A percentile compares a stretch with the other conserved stretches of the same genome.
Evolutionary conservation across 2,888 invertebrate species (phyloP).

Genomic region (Digitonthophagus gazella): DNA sequence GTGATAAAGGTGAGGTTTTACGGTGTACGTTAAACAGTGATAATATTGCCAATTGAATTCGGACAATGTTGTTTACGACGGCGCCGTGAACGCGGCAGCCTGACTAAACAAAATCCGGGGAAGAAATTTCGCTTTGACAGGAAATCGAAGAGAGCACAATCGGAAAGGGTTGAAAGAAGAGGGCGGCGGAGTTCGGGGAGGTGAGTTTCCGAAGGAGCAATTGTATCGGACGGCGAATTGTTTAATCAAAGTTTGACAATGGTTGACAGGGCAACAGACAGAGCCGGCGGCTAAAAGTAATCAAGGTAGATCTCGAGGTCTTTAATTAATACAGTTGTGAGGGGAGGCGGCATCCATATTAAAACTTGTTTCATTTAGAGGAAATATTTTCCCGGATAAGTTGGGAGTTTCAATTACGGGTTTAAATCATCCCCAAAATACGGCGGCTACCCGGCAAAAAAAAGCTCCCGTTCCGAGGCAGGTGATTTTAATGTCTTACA

Average conservation of each 20-base stretch:
- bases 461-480: background rate
- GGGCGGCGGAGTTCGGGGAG: no score
- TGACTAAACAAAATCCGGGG: background rate
- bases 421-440: background rate
- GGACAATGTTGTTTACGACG: background rate
- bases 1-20: background rate
- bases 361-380: constrained; percentile 8
- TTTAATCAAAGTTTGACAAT: background rate
- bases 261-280: background rate
- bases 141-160: background rate
- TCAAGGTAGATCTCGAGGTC: background rate
- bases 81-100: background rate
- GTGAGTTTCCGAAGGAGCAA: background rate
- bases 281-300: background rate
- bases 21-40: background rate
- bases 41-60: background rate
- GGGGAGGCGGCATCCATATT: background rate
- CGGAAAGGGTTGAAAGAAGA: background rate
- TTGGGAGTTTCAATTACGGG: background rate
- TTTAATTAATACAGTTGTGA: background rate
- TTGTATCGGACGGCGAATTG: background rate
- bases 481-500: background rate
- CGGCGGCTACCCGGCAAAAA: background rate
- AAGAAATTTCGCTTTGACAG: background rate
- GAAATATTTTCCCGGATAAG: constrained; percentile 5